These are phyloP conservation scores for Aleiodes sp. DNA, from an alignment of 1,140 invertebrate genomes.

Conservation along the genomic window DNA sequence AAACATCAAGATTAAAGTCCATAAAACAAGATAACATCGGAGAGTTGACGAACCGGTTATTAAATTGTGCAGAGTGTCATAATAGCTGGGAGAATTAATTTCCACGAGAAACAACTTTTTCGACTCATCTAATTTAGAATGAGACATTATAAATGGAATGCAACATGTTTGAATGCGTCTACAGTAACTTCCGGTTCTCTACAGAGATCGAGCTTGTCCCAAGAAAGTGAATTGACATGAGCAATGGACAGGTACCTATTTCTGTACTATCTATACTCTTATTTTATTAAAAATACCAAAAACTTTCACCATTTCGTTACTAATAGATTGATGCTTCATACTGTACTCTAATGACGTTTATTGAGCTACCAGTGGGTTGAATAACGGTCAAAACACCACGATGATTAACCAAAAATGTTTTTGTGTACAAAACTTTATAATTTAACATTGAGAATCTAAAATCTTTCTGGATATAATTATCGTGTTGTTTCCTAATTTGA, in stretches of 20 bases:
- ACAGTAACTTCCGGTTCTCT: neutral
- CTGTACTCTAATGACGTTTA: neutral
- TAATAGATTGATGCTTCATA: neutral
- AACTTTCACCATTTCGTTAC: constrained; percentile 57
- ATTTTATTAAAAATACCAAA: constrained; percentile 13
- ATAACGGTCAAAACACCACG: constrained; percentile 50
- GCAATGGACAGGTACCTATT: constrained; percentile 24
- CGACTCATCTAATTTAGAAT: too few species aligned
- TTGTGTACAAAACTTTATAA: constrained; percentile 16
- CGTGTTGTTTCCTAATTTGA: too few species aligned
- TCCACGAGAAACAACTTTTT: neutral
- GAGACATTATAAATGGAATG: neutral
- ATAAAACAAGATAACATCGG: neutral
- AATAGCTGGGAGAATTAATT: too few species aligned
- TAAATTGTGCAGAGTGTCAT: neutral
- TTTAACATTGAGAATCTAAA: too few species aligned
- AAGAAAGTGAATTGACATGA: constrained; percentile 53
- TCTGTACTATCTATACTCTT: constrained; percentile 18
- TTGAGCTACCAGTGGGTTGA: constrained; percentile 42
- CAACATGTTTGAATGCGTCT: neutral
- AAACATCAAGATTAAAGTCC: too few species aligned
- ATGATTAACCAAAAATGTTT: constrained; percentile 43
- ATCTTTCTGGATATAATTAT: too few species aligned
- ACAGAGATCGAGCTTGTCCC: neutral
- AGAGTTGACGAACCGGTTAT: neutral